Conservation (phyloP, 2,888 invertebrate genomes). For the Aspidiotus destructor region DNA sequence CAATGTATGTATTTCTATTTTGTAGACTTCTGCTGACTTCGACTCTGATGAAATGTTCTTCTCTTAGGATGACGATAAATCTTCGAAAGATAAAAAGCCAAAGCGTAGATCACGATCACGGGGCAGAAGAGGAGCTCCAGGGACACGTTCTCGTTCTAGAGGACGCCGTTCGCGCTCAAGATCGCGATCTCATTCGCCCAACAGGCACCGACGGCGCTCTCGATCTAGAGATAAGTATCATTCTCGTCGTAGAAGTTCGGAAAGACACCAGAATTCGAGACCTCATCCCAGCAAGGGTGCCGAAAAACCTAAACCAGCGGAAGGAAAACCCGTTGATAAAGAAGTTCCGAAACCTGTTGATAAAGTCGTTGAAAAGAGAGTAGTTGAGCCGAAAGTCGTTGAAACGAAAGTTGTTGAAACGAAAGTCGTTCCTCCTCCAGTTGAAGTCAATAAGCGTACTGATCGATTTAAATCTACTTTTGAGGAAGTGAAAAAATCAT, state of each 20-base stretch:
- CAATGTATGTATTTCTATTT: background rate
- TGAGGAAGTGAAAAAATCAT: background rate
- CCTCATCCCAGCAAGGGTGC: background rate
- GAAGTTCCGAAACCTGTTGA: background rate
- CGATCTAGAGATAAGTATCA: background rate
- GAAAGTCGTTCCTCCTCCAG: background rate
- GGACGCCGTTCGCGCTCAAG: slow-evolving; percentile 6
- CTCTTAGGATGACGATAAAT: background rate
- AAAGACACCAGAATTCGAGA: background rate
- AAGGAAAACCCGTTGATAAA: background rate
- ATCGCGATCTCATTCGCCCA: slow-evolving; percentile 22
- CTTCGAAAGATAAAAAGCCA: background rate
- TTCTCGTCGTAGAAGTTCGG: background rate
- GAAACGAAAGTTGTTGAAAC: background rate
- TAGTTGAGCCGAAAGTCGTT: background rate
- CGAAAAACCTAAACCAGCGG: background rate
- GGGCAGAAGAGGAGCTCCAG: background rate
- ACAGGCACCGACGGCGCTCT: background rate
- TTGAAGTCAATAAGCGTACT: background rate
- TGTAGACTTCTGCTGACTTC: background rate
- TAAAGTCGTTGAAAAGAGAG: no score
- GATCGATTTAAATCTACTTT: background rate
- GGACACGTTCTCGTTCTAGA: slow-evolving; percentile 6
- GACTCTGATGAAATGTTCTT: background rate
- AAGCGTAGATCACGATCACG: background rate